Percentiles rank a stretch among this genome's conserved stretches.
Conservation (phyloP, 2,888 invertebrate species). For the Schizaphis graminum region DNA sequence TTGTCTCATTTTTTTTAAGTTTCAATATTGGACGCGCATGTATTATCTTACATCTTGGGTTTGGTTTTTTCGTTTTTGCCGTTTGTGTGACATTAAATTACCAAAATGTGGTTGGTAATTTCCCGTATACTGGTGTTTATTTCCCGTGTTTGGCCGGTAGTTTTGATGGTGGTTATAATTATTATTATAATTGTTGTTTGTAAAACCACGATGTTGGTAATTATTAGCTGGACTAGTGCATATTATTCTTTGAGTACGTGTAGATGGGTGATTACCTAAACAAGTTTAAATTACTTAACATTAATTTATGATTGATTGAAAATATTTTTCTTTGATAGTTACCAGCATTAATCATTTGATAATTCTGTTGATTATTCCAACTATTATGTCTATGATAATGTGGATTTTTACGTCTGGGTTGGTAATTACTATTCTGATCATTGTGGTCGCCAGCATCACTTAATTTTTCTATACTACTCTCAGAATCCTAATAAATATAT, state of each 20-base stretch:
- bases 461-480: slow-evolving; percentile 68
- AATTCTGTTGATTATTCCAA: slow-evolving; percentile 61
- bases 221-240: slow-evolving; percentile 57
- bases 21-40: slow-evolving; percentile 42
- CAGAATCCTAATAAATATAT: slow-evolving; percentile 67
- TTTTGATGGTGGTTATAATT: slow-evolving; percentile 57
- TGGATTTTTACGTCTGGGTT: slow-evolving; percentile 55
- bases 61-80: slow-evolving; percentile 59
- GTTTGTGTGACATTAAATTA: slow-evolving; percentile 48
- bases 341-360: slow-evolving; percentile 59
- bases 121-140: slow-evolving; percentile 62
- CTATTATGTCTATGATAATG: slow-evolving; percentile 52
- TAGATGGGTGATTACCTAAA: slow-evolving; percentile 53
- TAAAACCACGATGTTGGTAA: slow-evolving; percentile 58
- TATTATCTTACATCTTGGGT: slow-evolving; percentile 63
- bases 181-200: slow-evolving; percentile 57
- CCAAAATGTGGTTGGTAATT: slow-evolving; percentile 60
- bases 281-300: not conserved
- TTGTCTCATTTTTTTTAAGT: slow-evolving; percentile 60
- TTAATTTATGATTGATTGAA: slow-evolving; percentile 6
- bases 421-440: slow-evolving; percentile 64
- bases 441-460: slow-evolving; percentile 63
- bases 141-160: slow-evolving; percentile 39
- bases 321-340: slow-evolving; percentile 1
- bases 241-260: slow-evolving; percentile 57